Percentiles rank a stretch among this genome's conserved stretches.
Conservation (phyloP, 2,113 vertebrate species). For the Melospiza georgiana region DNA sequence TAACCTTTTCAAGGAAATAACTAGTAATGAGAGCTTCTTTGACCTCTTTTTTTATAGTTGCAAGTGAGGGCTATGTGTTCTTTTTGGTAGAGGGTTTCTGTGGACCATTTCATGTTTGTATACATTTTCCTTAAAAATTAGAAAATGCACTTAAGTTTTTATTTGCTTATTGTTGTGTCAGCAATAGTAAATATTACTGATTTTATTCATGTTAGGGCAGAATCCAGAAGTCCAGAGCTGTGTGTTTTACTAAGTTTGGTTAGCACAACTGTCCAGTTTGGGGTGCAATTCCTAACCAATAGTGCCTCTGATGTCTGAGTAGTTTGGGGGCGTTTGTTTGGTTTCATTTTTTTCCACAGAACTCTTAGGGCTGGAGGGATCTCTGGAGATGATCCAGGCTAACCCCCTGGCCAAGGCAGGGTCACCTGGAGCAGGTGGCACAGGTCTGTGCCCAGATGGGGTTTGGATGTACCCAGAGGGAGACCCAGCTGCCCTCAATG, state of each 20-base stretch:
- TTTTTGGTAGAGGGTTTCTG: background rate
- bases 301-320: background rate
- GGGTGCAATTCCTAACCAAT: background rate
- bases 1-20: slow-evolving; percentile 11
- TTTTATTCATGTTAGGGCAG: background rate
- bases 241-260: background rate
- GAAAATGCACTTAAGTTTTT: background rate
- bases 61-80: background rate
- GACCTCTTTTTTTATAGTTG: background rate
- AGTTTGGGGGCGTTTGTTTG: accelerated
- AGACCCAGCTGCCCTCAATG: background rate
- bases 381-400: background rate
- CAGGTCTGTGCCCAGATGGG: background rate
- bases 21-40: background rate
- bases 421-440: background rate
- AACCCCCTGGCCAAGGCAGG: background rate
- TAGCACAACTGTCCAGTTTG: background rate
- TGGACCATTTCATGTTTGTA: background rate
- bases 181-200: background rate
- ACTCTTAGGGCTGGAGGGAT: background rate
- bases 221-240: background rate
- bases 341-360: background rate
- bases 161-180: background rate
- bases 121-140: background rate
- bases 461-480: background rate